Base-by-base conservation (phyloP, 1,140 invertebrate genomes). In the Diorhabda elongata region DNA sequence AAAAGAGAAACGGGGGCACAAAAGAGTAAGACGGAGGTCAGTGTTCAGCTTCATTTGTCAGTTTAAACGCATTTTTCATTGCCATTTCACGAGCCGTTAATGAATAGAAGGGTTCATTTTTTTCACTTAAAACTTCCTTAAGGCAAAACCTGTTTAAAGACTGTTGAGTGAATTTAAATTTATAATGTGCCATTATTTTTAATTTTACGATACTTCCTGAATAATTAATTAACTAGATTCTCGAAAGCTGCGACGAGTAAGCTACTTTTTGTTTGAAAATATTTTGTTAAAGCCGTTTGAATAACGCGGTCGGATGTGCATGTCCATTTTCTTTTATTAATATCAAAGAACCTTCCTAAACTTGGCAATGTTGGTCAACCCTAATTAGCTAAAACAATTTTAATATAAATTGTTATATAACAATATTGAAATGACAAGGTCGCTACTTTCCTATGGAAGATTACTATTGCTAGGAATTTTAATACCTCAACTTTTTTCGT, bases 231-330 rank as follows among this genome's bases (percentile, higher is more conserved):
- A 3, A 52, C 47, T 52, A 4, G n/a, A 26, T 2, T 52, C 47
- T 52, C 4, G n/a, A 2, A 52, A 52, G n/a, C 6, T 52, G 45
- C 45, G 8, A 52, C 45, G 6, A 4, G 6, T 52, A 52, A 52
- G 47, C 47, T 52, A 8, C n/a, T 52, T 52, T 52, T n/a, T 26
- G 26, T 26, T 26, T 26, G 26, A 26, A 26, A 26, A 26, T 26
- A 26, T 26, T 26, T 26, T 26, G 26, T 26, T 26, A 26, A 26
- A 26, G 26, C 26, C 26, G 26, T 26, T 26, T 26, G 58, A 41
- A 60, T 60, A 60, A 11, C 26, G 58, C 42, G 58, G 58, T 42
- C 26, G 42, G 42, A 60, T 60, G 58, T 60, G 58, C 26, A 60
- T 60, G 7, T 60, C 58, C 9, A 26, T 60, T 60, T 42, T 11